Conservation (phyloP, 2,113 vertebrate genomes). For the Lepisosteus oculatus region DNA sequence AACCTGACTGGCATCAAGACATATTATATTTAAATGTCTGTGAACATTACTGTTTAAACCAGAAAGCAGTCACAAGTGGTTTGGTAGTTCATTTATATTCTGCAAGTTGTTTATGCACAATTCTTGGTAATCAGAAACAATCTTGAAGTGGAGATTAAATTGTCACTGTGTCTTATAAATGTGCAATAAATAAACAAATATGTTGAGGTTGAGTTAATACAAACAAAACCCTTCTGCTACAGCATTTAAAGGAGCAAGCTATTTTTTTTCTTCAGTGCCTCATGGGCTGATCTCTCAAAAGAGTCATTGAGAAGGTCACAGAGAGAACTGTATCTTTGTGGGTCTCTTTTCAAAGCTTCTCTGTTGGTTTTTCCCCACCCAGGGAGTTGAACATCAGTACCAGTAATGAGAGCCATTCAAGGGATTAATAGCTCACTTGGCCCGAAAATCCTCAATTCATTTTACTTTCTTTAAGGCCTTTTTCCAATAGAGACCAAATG, state of each 20-base stretch:
- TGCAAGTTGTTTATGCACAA: not conserved
- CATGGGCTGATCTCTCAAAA: not conserved
- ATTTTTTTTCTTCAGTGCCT: not conserved
- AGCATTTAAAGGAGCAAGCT: not conserved
- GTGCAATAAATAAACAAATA: slow-evolving; percentile 3
- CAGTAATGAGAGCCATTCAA: not conserved
- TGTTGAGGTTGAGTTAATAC: not conserved
- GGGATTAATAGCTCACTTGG: slow-evolving; percentile 1
- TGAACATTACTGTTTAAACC: too few species aligned
- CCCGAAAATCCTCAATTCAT: not conserved
- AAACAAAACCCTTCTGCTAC: not conserved
- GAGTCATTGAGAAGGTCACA: not conserved
- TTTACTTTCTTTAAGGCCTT: not conserved
- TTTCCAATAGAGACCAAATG: too few species aligned
- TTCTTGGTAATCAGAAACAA: not conserved
- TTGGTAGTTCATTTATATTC: not conserved
- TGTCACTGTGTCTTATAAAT: not conserved
- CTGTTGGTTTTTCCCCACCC: not conserved
- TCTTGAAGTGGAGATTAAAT: not conserved
- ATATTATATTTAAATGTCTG: too few species aligned
- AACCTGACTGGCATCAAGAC: too few species aligned
- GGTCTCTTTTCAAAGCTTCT: not conserved
- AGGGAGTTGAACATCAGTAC: not conserved
- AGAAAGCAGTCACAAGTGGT: not conserved
- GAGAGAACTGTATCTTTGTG: not conserved